Percentiles rank a stretch among this genome's conserved stretches.
Conservation (phyloP, 2,113 vertebrate genomes). For the Ardeotis arabs region DNA sequence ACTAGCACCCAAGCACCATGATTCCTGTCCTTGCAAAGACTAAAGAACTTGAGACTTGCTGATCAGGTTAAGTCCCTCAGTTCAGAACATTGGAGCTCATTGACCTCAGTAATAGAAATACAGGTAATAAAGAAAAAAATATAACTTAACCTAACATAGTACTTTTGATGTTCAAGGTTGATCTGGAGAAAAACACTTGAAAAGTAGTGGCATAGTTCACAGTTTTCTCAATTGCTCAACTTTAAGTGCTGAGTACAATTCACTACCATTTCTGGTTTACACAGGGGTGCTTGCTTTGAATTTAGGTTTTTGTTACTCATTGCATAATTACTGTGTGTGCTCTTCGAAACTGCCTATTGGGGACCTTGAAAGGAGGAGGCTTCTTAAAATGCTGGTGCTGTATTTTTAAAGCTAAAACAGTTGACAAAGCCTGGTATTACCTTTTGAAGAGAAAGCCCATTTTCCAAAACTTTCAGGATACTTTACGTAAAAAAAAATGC, state of each 20-base stretch:
- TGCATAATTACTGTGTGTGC: not conserved
- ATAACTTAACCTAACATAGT: not conserved
- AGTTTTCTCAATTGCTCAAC: not conserved
- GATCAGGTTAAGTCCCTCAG: not conserved
- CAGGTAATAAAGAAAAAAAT: not conserved
- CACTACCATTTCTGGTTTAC: constrained; percentile 30
- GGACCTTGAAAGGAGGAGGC: not conserved
- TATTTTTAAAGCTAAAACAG: not conserved
- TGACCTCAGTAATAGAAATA: not conserved
- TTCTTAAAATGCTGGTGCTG: not conserved
- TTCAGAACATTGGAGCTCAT: not conserved
- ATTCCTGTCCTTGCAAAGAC: not conserved
- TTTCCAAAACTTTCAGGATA: not conserved
- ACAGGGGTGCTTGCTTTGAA: not conserved
- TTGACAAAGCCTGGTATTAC: not conserved
- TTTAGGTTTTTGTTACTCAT: constrained; percentile 43
- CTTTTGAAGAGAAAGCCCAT: not conserved
- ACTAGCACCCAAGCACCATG: not conserved
- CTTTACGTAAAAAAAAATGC: not conserved
- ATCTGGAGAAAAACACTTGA: constrained; percentile 10
- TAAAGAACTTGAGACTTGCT: not conserved
- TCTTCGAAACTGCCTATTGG: constrained; percentile 22
- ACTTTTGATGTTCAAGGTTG: not conserved
- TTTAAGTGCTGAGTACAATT: not conserved
- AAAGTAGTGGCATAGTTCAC: not conserved